Evolutionary conservation across 1,140 invertebrate genomes (phyloP).

Genomic region (Bombyx mori): DNA sequence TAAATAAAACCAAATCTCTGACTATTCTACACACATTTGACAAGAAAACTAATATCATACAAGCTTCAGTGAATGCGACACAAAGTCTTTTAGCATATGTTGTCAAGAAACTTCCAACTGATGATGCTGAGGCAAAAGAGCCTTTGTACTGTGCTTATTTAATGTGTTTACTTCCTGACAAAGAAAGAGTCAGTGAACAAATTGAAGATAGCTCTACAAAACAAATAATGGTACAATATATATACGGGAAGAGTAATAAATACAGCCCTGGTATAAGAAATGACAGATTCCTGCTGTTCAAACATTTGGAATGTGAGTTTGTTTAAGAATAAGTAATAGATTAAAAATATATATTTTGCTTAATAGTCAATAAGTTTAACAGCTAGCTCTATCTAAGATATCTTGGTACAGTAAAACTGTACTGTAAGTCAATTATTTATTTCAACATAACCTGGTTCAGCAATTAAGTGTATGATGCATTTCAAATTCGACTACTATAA

Average conservation of each 20-base stretch:
- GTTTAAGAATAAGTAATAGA: too few relatives aligned
- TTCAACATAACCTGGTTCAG: too few relatives aligned
- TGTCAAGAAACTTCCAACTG: constrained; percentile 62
- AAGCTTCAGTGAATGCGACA: constrained; percentile 82
- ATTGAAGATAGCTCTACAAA: constrained; percentile 71
- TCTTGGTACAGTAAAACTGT: too few relatives aligned
- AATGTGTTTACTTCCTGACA: constrained; percentile 72
- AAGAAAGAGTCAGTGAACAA: constrained; percentile 66
- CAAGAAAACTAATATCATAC: constrained; percentile 77
- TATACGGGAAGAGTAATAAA: constrained; percentile 78
- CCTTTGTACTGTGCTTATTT: constrained; percentile 73
- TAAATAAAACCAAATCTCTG: constrained; percentile 71
- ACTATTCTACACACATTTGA: constrained; percentile 76
- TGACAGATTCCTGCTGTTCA: constrained; percentile 82
- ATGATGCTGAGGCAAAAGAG: constrained; percentile 31
- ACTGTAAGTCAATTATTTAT: too few relatives aligned
- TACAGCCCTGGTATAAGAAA: constrained; percentile 72
- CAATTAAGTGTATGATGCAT: too few relatives aligned
- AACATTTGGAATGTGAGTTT: constrained; percentile 83
- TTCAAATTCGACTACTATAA: too few relatives aligned
- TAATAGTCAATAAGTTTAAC: too few relatives aligned
- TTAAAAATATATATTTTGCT: too few relatives aligned
- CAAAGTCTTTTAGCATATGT: constrained; percentile 78
- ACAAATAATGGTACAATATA: constrained; percentile 84
- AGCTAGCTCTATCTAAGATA: too few relatives aligned